phyloP scores from a whole-genome alignment of 1,140 invertebrate genomes.

The Diuraphis noxia region DNA sequence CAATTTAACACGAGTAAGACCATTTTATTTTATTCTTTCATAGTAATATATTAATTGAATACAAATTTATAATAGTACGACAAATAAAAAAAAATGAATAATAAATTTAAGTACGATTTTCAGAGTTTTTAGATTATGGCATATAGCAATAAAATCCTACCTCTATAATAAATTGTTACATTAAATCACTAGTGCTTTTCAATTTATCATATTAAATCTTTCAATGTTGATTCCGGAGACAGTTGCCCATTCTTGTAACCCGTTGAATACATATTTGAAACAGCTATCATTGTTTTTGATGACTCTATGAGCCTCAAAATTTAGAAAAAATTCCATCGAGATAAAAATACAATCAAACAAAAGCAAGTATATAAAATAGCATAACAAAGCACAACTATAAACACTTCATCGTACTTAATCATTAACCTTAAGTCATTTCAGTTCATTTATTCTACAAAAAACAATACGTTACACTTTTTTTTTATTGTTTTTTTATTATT shows the following conservation, averaged over 20 bases:
- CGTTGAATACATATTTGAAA: neutral
- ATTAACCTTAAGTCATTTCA: neutral
- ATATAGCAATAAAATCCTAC: neutral
- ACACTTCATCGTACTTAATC: neutral
- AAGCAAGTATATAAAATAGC: neutral
- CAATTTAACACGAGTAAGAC: neutral
- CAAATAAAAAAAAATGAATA: neutral
- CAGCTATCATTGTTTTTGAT: neutral
- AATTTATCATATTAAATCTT: neutral
- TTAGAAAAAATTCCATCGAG: neutral
- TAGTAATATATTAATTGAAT: too few species aligned
- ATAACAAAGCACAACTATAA: neutral
- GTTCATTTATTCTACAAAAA: neutral
- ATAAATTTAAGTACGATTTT: neutral
- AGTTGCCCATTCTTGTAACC: neutral
- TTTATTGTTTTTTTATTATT: neutral
- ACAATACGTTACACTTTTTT: neutral
- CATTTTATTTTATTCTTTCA: too few species aligned
- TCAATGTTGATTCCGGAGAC: neutral
- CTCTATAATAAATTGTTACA: neutral
- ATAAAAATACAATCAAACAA: neutral
- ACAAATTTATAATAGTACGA: neutral
- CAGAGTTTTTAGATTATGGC: neutral
- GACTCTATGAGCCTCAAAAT: neutral
- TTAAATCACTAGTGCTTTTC: neutral